Evolutionary conservation across 2,113 vertebrate species (phyloP).

Genomic region (Collichthys lucidus): DNA sequence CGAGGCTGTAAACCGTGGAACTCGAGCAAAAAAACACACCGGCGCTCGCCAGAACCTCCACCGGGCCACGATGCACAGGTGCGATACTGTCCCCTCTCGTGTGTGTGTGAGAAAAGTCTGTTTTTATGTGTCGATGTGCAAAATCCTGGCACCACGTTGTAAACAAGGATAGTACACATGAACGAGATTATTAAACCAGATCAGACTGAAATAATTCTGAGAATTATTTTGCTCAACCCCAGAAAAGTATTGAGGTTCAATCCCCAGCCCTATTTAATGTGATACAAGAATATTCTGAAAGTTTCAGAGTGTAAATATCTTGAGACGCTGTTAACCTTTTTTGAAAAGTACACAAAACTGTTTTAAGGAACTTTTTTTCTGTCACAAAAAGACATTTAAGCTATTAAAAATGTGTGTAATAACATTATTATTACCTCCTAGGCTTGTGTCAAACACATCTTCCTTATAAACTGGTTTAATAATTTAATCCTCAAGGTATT

Average conservation of each 20-base stretch:
- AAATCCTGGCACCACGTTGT: not conserved
- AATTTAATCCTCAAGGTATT: not conserved
- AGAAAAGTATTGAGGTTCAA: not conserved
- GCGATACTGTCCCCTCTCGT: conserved; percentile 8
- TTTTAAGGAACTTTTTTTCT: not conserved
- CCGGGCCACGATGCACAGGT: conserved; percentile 38
- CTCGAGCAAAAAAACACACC: conserved; percentile 49
- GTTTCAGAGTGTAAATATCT: not conserved
- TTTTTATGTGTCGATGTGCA: not conserved
- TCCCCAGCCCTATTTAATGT: not conserved
- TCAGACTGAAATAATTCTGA: not conserved
- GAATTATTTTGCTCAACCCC: not conserved
- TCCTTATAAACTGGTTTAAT: not conserved
- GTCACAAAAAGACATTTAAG: not conserved
- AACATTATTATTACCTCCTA: not conserved
- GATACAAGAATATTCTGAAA: not conserved
- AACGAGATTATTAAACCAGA: not conserved
- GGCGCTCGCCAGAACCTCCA: conserved; percentile 3
- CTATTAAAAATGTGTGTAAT: not conserved
- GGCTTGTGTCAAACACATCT: not conserved
- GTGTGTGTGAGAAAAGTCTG: not conserved
- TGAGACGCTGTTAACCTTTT: no score
- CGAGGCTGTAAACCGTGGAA: conserved; percentile 54
- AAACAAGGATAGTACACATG: not conserved
- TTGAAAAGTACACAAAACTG: no score